These are phyloP conservation scores for Trichomalopsis sarcophagae DNA, from an alignment of 1,140 invertebrate species.

Conservation along the genomic window DNA sequence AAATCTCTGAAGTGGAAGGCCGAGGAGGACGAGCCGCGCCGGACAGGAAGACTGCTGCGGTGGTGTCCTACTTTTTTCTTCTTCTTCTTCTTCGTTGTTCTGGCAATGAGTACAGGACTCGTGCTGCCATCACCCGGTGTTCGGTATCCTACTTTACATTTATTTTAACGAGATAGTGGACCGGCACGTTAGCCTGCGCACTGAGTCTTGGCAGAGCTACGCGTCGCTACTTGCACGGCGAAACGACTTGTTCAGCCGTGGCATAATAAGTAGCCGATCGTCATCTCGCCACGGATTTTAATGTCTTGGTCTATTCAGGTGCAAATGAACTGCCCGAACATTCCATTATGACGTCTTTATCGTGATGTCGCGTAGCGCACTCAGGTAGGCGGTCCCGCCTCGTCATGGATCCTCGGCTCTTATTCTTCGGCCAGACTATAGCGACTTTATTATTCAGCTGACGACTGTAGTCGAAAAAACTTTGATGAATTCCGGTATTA, in stretches of 20 bases:
- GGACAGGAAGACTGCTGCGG: constrained; percentile 32
- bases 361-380: neutral
- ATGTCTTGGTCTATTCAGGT: constrained; percentile 21
- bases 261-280: constrained; percentile 20
- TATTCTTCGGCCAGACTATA: neutral
- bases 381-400: neutral
- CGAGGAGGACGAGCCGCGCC: neutral
- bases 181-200: neutral
- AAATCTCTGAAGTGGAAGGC: neutral
- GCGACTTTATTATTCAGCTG: constrained; percentile 7
- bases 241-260: constrained; percentile 32
- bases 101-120: no score
- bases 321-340: constrained; percentile 5
- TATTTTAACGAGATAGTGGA: constrained; percentile 64
- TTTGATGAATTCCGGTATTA: constrained; percentile 11
- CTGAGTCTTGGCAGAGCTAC: neutral
- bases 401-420: neutral
- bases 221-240: neutral
- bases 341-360: constrained; percentile 11
- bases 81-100: no score
- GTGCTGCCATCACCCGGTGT: no score
- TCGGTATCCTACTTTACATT: constrained; percentile 63
- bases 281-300: constrained; percentile 1
- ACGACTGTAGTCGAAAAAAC: constrained; percentile 4
- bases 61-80: constrained; percentile 59